These are phyloP conservation scores for Spisula subtruncata DNA, from an alignment of 2,888 invertebrate genomes.

Conservation along the genomic window DNA sequence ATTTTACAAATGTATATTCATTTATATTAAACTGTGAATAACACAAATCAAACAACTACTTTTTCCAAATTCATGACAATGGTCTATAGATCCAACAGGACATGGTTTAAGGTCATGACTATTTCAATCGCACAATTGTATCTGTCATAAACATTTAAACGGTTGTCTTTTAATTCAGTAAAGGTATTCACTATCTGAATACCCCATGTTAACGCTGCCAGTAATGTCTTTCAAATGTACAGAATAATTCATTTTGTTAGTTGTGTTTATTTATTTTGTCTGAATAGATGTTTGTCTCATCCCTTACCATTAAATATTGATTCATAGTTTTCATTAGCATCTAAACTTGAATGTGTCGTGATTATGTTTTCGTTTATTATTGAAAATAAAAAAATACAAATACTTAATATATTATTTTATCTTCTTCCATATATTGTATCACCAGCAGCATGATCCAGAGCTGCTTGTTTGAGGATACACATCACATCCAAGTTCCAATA, in stretches of 20 bases:
- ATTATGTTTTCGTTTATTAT: not conserved
- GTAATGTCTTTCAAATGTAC: conserved; percentile 26
- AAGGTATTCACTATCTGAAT: conserved; percentile 4
- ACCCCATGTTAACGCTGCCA: conserved; percentile 6
- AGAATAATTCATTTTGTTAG: conserved; percentile 28
- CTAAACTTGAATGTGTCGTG: not conserved
- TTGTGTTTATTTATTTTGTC: not conserved
- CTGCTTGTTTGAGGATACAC: no score
- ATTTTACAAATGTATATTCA: no score
- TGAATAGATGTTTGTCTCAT: conserved; percentile 1
- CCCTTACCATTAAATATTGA: not conserved
- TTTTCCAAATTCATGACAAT: no score
- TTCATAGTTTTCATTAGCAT: not conserved
- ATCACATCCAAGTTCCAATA: no score
- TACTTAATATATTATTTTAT: no score
- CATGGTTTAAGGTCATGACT: not conserved
- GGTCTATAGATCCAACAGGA: no score
- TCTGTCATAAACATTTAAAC: not conserved
- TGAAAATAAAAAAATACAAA: not conserved
- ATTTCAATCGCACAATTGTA: not conserved
- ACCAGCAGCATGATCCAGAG: no score
- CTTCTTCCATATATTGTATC: no score
- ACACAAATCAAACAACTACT: no score
- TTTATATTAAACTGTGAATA: no score
- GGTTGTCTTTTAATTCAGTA: conserved; percentile 3